Evolutionary conservation across 2,888 invertebrate species (phyloP), one percentile per base, ranked within the genome.

Genomic region (Coenonympha glycerion): DNA sequence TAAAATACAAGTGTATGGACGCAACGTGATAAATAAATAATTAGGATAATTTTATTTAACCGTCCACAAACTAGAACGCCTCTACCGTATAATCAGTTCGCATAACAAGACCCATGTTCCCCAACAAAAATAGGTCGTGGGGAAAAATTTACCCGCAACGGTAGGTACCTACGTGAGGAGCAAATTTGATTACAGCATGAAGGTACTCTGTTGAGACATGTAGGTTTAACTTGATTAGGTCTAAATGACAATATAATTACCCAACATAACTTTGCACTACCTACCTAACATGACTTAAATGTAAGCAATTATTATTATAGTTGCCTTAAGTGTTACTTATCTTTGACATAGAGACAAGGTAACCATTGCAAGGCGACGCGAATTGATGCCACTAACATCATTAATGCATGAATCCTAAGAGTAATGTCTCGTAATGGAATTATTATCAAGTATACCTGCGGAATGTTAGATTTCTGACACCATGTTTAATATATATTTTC

Each of bases 151-250:
- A 11, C 36, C 36, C 40, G 33, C 31, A 42, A 21, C 26, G 24
- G 11, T 15, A n/a, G n/a, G n/a, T n/a, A n/a, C n/a, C n/a, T n/a
- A 42, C 28, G 28, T 47, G 42, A 39, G 53, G 30, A 36, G 19
- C 19, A 56, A 63, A 63, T 56, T 59, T 47, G 53, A 62, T 63
- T 61, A 61, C 53, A 51, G 49, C 56, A 53, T 57, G 55, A 59
- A n/a, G n/a, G n/a, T n/a, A 57, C 57, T 49, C 56, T 15, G 13
- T 39, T 39, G 22, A 15, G 22, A 39, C 39, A 41, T 44, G 42
- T 37, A 57, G 57, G 55, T 59, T 57, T 59, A 58, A 63, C 58
- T 57, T 47, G 42, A 58, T 63, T 60, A 60, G 50, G 18, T 24
- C 22, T 34, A 45, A 45, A 45, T 36, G 26, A 45, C 11, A n/a